A percentile compares a stretch with the other conserved stretches of the same genome.
Evolutionary conservation across 1,140 invertebrate species (phyloP).

Genomic region (Cyphomyrmex costatus): DNA sequence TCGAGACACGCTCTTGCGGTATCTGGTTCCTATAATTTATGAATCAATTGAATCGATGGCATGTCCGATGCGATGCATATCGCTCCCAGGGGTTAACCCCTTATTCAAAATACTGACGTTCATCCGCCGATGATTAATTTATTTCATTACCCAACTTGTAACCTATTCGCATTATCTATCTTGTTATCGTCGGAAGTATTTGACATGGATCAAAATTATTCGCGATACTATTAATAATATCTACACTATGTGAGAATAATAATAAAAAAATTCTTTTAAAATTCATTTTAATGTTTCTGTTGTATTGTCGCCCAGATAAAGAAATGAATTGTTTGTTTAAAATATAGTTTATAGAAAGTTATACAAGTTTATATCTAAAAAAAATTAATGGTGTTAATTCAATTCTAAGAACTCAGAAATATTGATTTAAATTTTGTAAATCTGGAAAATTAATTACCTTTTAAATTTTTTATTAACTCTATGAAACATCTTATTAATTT

Average conservation of each 20-base stretch:
- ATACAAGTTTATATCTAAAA: too few relatives aligned
- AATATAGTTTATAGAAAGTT: neutral
- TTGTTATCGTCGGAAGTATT: constrained; percentile 28
- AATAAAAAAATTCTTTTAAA: constrained; percentile 1
- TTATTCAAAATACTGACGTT: constrained; percentile 49
- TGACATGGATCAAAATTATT: neutral
- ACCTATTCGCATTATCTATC: constrained; percentile 31
- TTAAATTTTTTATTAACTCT: neutral
- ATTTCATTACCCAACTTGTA: constrained; percentile 43
- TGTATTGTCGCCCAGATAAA: neutral
- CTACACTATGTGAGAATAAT: neutral
- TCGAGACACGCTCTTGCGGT: constrained; percentile 13
- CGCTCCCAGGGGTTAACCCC: neutral
- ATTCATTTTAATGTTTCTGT: neutral
- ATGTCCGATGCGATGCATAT: constrained; percentile 40
- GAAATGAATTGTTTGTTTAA: neutral
- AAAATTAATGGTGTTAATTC: neutral
- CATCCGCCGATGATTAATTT: constrained; percentile 40
- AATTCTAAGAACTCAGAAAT: neutral
- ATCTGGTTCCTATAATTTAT: constrained; percentile 37
- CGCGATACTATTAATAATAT: neutral
- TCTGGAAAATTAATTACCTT: too few relatives aligned
- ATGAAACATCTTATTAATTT: too few relatives aligned
- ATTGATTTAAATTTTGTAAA: constrained; percentile 11
- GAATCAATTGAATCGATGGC: constrained; percentile 33